These are phyloP conservation scores for Peromyscus nudipes DNA, from an alignment of 2,797 vertebrate genomes.

Conservation along the genomic window DNA sequence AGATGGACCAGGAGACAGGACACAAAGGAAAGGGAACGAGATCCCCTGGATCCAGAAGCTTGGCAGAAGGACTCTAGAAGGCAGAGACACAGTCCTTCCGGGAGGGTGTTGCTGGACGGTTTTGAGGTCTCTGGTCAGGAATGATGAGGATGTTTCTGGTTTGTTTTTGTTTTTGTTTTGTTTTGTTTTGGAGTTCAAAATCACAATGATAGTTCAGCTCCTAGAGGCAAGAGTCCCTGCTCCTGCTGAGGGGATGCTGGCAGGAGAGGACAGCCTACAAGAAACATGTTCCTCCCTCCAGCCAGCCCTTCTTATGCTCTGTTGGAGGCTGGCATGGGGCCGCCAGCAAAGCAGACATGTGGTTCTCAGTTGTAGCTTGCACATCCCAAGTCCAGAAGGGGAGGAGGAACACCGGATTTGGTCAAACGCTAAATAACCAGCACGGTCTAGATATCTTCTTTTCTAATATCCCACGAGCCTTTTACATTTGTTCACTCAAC, in stretches of 20 bases:
- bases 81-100: not conserved
- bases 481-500: not conserved
- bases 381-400: rapidly evolving
- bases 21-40: not conserved
- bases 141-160: not conserved
- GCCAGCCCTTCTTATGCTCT: not conserved
- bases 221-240: not conserved
- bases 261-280: not conserved
- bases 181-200: not conserved
- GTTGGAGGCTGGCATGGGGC: not conserved
- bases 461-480: not conserved
- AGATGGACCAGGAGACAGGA: not conserved
- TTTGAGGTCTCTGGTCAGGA: not conserved
- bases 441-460: not conserved
- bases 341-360: not conserved
- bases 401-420: not conserved
- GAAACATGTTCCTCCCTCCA: not conserved
- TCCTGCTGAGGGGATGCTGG: rapidly evolving
- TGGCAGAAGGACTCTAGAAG: not conserved
- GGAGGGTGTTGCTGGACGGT: not conserved
- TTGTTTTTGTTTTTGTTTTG: too few species aligned
- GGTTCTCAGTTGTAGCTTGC: not conserved
- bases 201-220: not conserved
- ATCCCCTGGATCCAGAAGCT: not conserved
- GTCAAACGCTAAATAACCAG: not conserved